Evolutionary conservation across 2,888 invertebrate species (phyloP).

Genomic region (Bhutanitis thaidina): DNA sequence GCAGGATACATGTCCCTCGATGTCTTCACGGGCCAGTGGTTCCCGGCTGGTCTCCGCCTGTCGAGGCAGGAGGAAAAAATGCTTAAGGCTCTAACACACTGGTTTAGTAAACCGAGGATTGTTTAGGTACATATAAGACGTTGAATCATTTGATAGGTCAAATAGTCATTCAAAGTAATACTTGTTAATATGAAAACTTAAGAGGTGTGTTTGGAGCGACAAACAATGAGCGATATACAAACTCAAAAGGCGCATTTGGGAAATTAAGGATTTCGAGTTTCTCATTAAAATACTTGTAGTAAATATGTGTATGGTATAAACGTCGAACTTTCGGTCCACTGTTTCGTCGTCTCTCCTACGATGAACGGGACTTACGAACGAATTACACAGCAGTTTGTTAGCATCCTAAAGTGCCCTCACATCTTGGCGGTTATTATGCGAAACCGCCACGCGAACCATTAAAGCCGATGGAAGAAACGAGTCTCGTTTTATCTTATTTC

Average conservation of each 20-base stretch:
- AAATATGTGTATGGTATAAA: too few relatives aligned
- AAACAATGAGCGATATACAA: too few relatives aligned
- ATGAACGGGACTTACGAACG: neutral
- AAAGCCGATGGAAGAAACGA: slow-evolving; percentile 60
- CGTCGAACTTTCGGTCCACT: too few relatives aligned
- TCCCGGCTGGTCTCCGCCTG: slow-evolving; percentile 51
- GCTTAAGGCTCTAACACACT: slow-evolving; percentile 22
- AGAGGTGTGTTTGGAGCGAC: too few relatives aligned
- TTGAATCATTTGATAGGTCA: too few relatives aligned
- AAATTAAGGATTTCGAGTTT: too few relatives aligned
- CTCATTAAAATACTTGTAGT: too few relatives aligned
- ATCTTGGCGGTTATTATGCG: slow-evolving; percentile 63
- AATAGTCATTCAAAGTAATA: too few relatives aligned
- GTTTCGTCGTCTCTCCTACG: too few relatives aligned
- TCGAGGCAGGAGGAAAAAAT: slow-evolving; percentile 69
- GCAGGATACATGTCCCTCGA: slow-evolving; percentile 76
- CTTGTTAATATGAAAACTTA: too few relatives aligned
- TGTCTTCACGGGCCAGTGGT: slow-evolving; percentile 70
- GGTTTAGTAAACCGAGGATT: neutral
- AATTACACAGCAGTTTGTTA: slow-evolving; percentile 26
- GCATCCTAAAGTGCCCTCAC: slow-evolving; percentile 40
- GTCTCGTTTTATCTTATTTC: slow-evolving; percentile 68
- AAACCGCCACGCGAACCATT: slow-evolving; percentile 58
- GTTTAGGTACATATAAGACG: too few relatives aligned
- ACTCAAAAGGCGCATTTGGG: too few relatives aligned